Evolutionary conservation across 2,888 invertebrate species (phyloP).

Genomic region (Drosophila fulvimacula): DNA sequence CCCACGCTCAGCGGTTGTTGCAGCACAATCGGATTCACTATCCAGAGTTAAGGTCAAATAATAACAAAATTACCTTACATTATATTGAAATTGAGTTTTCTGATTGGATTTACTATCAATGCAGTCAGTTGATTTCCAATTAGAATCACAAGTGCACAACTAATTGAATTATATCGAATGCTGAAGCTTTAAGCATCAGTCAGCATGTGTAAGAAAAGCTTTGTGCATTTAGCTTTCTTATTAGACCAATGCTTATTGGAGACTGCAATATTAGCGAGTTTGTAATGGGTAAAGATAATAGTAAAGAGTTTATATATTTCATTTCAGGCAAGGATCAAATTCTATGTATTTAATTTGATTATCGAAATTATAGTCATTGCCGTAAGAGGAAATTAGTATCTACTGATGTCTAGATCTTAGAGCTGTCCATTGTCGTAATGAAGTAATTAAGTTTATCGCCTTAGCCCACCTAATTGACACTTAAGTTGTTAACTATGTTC

Average conservation of each 20-base stretch:
- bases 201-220: neutral
- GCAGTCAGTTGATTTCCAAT: neutral
- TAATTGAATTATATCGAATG: neutral
- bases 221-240: neutral
- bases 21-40: slow-evolving; percentile 78
- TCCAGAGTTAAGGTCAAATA: neutral
- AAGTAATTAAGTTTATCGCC: neutral
- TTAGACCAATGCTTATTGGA: neutral
- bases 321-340: no score
- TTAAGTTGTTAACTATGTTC: neutral
- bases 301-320: neutral
- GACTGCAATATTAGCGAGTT: neutral
- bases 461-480: neutral
- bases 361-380: no score
- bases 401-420: neutral
- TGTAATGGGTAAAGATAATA: neutral
- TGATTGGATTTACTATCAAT: neutral
- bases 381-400: neutral
- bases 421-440: neutral
- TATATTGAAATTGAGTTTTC: neutral
- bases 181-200: neutral
- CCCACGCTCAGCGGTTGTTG: slow-evolving; percentile 73
- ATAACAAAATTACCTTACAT: neutral
- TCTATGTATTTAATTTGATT: no score
- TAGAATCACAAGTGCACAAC: neutral